Evolutionary conservation across 2,113 vertebrate genomes (phyloP).

Genomic region (Rallus limicola): DNA sequence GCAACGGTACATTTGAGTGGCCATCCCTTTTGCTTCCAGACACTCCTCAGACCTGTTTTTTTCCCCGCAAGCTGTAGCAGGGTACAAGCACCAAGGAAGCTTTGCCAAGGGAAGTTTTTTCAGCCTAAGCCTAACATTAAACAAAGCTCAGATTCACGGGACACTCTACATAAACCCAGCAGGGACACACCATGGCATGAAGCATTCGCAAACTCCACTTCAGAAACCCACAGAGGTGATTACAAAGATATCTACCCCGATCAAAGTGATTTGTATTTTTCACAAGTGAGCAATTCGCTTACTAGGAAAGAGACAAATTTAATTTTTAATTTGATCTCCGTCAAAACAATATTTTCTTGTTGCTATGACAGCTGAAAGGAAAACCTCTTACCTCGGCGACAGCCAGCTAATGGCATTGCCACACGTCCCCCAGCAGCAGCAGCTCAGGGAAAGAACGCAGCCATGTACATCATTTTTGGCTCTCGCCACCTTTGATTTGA

Average conservation of each 20-base stretch:
- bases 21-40: background rate
- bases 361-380: slow-evolving; percentile 53
- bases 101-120: background rate
- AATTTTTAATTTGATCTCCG: slow-evolving; percentile 49
- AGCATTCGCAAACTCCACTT: background rate
- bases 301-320: slow-evolving; percentile 46
- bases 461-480: background rate
- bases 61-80: background rate
- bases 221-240: slow-evolving; percentile 3
- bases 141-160: background rate
- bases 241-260: background rate
- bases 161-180: background rate
- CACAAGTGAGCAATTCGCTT: slow-evolving; percentile 46
- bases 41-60: background rate
- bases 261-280: slow-evolving; percentile 42
- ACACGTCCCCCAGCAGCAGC: background rate
- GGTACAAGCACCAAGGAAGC: background rate
- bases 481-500: background rate
- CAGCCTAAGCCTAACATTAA: background rate
- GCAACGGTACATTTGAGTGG: background rate
- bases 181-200: background rate
- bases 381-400: background rate
- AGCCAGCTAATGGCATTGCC: background rate
- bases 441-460: background rate
- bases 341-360: slow-evolving; percentile 65